Percentiles rank a stretch among this genome's conserved stretches.
These are phyloP conservation scores for Clostera curtula DNA, from an alignment of 2,888 invertebrate genomes.

Conservation along the genomic window DNA sequence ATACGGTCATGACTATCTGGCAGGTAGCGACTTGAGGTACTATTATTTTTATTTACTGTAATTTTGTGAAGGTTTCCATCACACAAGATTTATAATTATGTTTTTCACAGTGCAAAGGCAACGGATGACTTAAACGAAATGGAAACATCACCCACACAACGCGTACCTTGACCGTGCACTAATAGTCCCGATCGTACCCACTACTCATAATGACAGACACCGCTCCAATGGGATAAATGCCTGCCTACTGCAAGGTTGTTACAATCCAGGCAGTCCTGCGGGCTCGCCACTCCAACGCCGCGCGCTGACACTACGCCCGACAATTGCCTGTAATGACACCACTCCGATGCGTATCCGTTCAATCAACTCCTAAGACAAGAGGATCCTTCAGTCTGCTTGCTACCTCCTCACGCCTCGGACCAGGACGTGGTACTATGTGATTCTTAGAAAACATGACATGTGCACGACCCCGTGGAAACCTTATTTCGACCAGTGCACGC, in stretches of 20 bases:
- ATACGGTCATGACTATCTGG: too few species aligned
- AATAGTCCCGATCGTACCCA: slow-evolving; percentile 48
- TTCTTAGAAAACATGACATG: slow-evolving; percentile 15
- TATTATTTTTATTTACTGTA: too few species aligned
- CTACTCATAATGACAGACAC: slow-evolving; percentile 59
- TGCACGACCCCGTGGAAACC: slow-evolving; percentile 16
- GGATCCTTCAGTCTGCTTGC: slow-evolving; percentile 50
- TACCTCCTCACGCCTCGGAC: slow-evolving; percentile 30
- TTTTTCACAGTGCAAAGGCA: slow-evolving; percentile 1
- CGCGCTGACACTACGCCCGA: slow-evolving; percentile 48
- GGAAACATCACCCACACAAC: slow-evolving; percentile 26
- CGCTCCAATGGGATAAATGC: slow-evolving; percentile 69
- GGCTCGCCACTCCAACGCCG: slow-evolving; percentile 41
- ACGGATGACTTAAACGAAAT: slow-evolving; percentile 16
- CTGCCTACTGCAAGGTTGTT: slow-evolving; percentile 68
- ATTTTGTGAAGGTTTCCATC: too few species aligned
- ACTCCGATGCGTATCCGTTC: slow-evolving; percentile 69
- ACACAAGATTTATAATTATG: background rate
- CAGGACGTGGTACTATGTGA: slow-evolving; percentile 20
- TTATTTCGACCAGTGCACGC: slow-evolving; percentile 16
- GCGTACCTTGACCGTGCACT: slow-evolving; percentile 68
- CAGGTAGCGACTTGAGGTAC: too few species aligned
- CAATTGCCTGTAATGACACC: slow-evolving; percentile 67
- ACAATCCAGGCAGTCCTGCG: slow-evolving; percentile 53
- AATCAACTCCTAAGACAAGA: slow-evolving; percentile 65